Conservation (phyloP, 2,888 invertebrate genomes). For the Dryococelus australis region DNA sequence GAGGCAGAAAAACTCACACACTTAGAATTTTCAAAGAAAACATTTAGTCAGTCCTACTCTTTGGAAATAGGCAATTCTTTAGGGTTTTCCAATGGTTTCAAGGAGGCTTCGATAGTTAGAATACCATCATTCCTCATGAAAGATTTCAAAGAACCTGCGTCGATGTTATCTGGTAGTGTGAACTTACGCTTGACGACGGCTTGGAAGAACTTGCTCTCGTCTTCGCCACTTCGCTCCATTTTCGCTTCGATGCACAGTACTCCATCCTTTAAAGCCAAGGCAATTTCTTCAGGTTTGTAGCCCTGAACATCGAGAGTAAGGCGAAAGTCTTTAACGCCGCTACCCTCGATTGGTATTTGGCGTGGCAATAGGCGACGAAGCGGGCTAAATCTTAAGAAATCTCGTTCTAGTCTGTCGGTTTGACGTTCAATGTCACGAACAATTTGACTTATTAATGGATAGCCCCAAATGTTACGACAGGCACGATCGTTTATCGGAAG, state of each 20-base stretch:
- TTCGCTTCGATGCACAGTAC: conserved; percentile 48
- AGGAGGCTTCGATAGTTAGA: conserved; percentile 50
- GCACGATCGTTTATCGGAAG: not conserved
- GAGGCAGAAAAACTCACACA: not conserved
- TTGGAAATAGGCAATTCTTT: conserved; percentile 38
- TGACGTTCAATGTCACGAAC: conserved; percentile 47
- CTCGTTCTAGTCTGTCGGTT: conserved; percentile 43
- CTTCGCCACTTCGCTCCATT: conserved; percentile 47
- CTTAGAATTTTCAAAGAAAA: not conserved
- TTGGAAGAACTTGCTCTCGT: conserved; percentile 49
- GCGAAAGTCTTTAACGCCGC: conserved; percentile 41
- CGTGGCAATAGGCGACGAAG: conserved; percentile 36
- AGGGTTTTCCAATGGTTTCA: conserved; percentile 34
- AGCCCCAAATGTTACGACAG: not conserved
- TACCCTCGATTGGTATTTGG: conserved; percentile 42
- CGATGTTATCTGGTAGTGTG: conserved; percentile 50
- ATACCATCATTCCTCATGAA: conserved; percentile 48
- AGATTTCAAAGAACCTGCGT: conserved; percentile 49
- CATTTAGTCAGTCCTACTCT: not conserved
- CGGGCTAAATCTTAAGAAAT: conserved; percentile 40
- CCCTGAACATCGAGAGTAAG: conserved; percentile 49
- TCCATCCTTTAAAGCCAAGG: conserved; percentile 48
- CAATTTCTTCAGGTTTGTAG: conserved; percentile 51
- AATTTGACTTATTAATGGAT: conserved; percentile 40
- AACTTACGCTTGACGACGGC: conserved; percentile 49